phyloP scores from a whole-genome alignment of 2,113 vertebrate species.

The Prunella himalayana region DNA sequence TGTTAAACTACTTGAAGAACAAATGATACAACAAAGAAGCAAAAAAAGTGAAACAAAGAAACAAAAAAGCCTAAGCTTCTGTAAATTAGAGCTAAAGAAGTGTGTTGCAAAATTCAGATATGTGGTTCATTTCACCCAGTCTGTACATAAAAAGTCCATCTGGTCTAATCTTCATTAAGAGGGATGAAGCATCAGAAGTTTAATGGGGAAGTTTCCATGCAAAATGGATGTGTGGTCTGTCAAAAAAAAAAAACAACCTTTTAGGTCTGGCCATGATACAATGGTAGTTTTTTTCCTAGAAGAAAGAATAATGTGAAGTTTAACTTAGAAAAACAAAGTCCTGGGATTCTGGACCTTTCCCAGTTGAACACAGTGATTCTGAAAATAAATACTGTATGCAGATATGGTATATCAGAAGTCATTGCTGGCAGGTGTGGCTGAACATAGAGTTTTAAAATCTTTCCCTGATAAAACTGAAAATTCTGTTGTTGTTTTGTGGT shows the following conservation, averaged over 20 bases:
- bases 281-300: not conserved
- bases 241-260: not conserved
- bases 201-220: not conserved
- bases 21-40: not conserved
- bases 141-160: not conserved
- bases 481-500: not conserved
- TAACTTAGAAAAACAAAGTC: not conserved
- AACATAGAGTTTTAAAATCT: not conserved
- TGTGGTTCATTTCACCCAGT: not conserved
- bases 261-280: not conserved
- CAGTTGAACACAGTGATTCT: not conserved
- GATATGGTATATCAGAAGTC: not conserved
- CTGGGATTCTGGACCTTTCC: not conserved
- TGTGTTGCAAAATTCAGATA: not conserved
- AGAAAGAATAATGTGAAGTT: not conserved
- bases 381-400: not conserved
- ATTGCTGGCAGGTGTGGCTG: not conserved
- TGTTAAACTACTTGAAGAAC: not conserved
- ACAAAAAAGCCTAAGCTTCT: not conserved
- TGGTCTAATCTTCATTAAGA: not conserved
- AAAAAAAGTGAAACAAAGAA: not conserved
- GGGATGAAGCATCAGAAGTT: not conserved
- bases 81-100: not conserved
- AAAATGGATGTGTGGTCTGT: not conserved
- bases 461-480: not conserved